Evolutionary conservation across 2,888 invertebrate genomes (phyloP).

Genomic region (Andrena praecox): DNA sequence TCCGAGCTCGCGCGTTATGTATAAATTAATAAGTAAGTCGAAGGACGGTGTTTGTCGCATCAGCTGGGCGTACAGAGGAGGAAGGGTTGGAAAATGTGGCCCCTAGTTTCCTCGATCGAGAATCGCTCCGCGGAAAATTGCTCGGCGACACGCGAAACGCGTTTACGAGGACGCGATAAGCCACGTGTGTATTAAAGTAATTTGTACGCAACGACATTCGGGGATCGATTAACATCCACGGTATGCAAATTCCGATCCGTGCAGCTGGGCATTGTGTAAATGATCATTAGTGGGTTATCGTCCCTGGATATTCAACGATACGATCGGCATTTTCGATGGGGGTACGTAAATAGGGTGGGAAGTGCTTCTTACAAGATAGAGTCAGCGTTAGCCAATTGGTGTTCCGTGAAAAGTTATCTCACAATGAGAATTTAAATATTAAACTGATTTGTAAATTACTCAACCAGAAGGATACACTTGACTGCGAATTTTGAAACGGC

Average conservation of each 20-base stretch:
- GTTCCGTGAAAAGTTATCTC: too few relatives aligned
- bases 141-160: constrained; percentile 38
- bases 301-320: neutral
- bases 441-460: neutral
- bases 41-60: constrained; percentile 5
- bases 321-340: neutral
- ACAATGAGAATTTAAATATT: neutral
- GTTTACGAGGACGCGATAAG: constrained; percentile 27
- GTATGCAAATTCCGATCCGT: constrained; percentile 27
- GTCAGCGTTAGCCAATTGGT: too few relatives aligned
- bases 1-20: neutral
- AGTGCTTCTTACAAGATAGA: neutral
- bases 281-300: constrained; percentile 27
- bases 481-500: too few relatives aligned
- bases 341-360: neutral
- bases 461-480: neutral
- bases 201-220: constrained; percentile 17
- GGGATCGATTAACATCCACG: constrained; percentile 32
- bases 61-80: constrained; percentile 9
- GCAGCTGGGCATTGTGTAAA: constrained; percentile 21
- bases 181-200: constrained; percentile 40
- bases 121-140: constrained; percentile 22
- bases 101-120: constrained; percentile 31
- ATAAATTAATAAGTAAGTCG: constrained; percentile 39
- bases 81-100: constrained; percentile 20